Percentiles rank a stretch among this genome's conserved stretches.
phyloP scores from a whole-genome alignment of 1,140 invertebrate species.

The Camponotus floridanus region DNA sequence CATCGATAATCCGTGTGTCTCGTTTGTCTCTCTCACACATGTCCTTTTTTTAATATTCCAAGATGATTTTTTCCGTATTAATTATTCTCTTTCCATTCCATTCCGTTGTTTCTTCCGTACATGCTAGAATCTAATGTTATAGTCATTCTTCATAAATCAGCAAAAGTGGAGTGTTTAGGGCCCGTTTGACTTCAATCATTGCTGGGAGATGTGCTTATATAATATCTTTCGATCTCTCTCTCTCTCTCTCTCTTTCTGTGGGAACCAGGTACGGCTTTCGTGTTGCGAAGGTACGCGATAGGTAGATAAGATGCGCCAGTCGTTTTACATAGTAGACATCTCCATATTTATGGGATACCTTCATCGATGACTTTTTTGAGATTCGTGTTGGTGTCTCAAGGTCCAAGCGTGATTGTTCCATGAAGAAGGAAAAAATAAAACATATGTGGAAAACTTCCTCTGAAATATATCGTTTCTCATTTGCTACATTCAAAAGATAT shows the following conservation, averaged over 20 bases:
- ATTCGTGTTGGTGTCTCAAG: not conserved
- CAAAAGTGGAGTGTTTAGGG: slow-evolving; percentile 20
- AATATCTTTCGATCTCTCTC: slow-evolving; percentile 22
- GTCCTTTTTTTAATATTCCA: slow-evolving; percentile 1
- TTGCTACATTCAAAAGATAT: slow-evolving; percentile 43
- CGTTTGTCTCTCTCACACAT: not conserved
- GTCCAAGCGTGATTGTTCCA: slow-evolving; percentile 30
- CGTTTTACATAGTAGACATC: slow-evolving; percentile 41
- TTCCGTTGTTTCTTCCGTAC: slow-evolving; percentile 47
- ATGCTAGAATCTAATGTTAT: slow-evolving; percentile 9
- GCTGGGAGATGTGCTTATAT: slow-evolving; percentile 51
- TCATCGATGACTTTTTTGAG: not conserved
- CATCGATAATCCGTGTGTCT: not conserved
- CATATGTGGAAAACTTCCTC: slow-evolving; percentile 29
- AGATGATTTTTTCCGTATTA: slow-evolving; percentile 38
- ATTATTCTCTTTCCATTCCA: slow-evolving; percentile 1
- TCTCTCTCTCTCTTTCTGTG: slow-evolving; percentile 72
- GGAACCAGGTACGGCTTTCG: slow-evolving; percentile 84
- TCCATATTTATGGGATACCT: slow-evolving; percentile 30
- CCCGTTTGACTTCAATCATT: slow-evolving; percentile 44
- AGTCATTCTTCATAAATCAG: slow-evolving; percentile 28
- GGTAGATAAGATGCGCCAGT: slow-evolving; percentile 57
- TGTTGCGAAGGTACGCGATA: slow-evolving; percentile 57
- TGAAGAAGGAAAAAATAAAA: not conserved
- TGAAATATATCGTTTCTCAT: slow-evolving; percentile 29